Percentiles rank a stretch among this genome's conserved stretches.
Conservation (phyloP, 2,888 invertebrate genomes). For the Cheilosia scutellata region DNA sequence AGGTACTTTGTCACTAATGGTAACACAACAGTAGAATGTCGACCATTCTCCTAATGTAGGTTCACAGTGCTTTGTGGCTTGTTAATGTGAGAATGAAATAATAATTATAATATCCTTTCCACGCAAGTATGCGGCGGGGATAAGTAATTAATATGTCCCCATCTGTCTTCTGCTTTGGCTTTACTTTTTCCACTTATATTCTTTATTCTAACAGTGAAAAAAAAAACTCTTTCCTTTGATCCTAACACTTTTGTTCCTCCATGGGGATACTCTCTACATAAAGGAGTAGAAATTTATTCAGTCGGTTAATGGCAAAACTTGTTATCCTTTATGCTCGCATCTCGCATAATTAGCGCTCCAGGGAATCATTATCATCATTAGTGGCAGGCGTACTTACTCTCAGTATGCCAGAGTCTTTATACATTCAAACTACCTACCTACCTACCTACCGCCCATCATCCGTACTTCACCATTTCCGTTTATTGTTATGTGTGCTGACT, state of each 20-base stretch:
- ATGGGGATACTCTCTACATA: background rate
- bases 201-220: background rate
- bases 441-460: constrained; percentile 3
- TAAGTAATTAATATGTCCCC: constrained; percentile 67
- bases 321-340: constrained; percentile 74
- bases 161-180: constrained; percentile 19
- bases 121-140: constrained; percentile 40
- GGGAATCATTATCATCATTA: constrained; percentile 72
- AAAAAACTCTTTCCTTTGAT: constrained; percentile 38
- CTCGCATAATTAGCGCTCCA: constrained; percentile 71
- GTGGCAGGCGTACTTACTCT: constrained; percentile 12
- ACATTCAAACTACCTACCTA: background rate
- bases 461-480: constrained; percentile 17
- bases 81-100: constrained; percentile 62
- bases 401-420: background rate
- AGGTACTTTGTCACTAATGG: constrained; percentile 9
- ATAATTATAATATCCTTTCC: constrained; percentile 53
- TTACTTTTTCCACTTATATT: constrained; percentile 10
- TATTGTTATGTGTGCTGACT: constrained; percentile 21
- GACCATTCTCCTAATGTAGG: constrained; percentile 1
- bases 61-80: constrained; percentile 53
- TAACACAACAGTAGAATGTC: constrained; percentile 6
- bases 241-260: constrained; percentile 18
- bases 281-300: constrained; percentile 68
- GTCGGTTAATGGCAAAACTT: constrained; percentile 69